Percentiles rank a stretch among this genome's conserved stretches.
These are phyloP conservation scores for Galago senegalensis DNA, from an alignment of 2,797 vertebrate species.

Conservation along the genomic window DNA sequence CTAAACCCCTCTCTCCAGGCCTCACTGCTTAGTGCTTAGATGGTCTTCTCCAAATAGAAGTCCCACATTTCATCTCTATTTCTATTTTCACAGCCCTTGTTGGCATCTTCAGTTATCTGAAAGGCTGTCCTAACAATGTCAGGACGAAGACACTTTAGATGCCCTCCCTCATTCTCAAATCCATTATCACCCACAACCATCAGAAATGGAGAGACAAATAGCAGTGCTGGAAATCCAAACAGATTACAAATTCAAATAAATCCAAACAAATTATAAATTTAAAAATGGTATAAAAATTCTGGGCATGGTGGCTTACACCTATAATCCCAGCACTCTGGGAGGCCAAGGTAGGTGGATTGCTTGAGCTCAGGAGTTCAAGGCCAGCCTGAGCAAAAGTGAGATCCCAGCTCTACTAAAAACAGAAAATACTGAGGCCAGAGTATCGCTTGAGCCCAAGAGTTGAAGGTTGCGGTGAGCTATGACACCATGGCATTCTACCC, in stretches of 20 bases:
- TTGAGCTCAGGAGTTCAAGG: no score
- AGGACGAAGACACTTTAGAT: slow-evolving; percentile 30
- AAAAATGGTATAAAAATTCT: neutral
- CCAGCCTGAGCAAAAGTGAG: no score
- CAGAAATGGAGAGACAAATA: slow-evolving; percentile 40
- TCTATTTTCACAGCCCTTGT: neutral
- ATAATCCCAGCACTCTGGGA: no score
- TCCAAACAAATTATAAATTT: slow-evolving; percentile 15
- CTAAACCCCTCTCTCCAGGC: neutral
- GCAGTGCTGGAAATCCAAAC: neutral
- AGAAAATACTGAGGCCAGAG: no score
- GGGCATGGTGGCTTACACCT: no score
- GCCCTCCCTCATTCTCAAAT: neutral
- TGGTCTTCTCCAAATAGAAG: neutral
- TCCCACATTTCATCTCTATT: neutral
- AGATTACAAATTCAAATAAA: neutral
- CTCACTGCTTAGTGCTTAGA: neutral
- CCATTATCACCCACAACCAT: slow-evolving; percentile 3
- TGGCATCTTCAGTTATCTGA: neutral
- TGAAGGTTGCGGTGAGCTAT: no score
- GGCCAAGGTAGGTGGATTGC: no score
- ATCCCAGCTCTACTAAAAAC: no score
- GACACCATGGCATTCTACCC: no score
- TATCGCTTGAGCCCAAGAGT: no score
- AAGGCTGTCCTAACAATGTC: neutral